Conservation (phyloP, 2,797 vertebrate genomes). For the Gymnoscopelus microlampas region DNA sequence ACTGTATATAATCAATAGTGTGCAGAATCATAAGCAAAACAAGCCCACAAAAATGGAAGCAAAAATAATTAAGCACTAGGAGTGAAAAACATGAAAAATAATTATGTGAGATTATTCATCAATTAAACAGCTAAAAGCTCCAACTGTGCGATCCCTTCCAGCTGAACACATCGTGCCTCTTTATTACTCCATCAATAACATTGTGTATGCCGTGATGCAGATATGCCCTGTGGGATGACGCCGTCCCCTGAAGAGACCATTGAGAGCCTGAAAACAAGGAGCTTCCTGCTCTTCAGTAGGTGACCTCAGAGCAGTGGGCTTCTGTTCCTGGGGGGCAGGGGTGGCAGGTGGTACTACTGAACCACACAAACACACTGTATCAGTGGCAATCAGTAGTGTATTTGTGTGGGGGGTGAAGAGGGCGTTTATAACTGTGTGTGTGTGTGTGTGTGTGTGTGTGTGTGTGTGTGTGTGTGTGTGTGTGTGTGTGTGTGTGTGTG, state of each 20-base stretch:
- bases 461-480: background rate
- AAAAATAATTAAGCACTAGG: too few species aligned
- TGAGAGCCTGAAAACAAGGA: slow-evolving; percentile 58
- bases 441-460: background rate
- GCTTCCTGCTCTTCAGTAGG: slow-evolving; percentile 41
- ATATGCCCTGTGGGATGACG: slow-evolving; percentile 55
- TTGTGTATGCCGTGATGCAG: slow-evolving; percentile 39
- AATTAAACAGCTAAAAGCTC: slow-evolving; percentile 3
- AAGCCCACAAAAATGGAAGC: too few species aligned
- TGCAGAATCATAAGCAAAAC: too few species aligned
- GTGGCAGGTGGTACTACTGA: slow-evolving; percentile 55
- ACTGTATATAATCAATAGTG: too few species aligned
- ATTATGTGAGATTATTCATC: slow-evolving; percentile 3
- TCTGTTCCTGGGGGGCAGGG: slow-evolving; percentile 49
- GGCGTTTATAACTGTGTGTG: too few species aligned
- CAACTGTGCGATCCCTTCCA: slow-evolving; percentile 34
- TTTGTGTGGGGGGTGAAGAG: background rate
- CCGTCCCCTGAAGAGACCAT: slow-evolving; percentile 58
- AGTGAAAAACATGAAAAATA: background rate
- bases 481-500: background rate
- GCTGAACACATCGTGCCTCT: slow-evolving; percentile 18
- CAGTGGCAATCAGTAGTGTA: background rate
- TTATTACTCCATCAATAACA: slow-evolving; percentile 33
- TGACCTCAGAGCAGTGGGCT: slow-evolving; percentile 45
- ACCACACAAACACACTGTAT: slow-evolving; percentile 29